Conservation (phyloP, 2,888 invertebrate genomes). For the Mactromeris polynyma region DNA sequence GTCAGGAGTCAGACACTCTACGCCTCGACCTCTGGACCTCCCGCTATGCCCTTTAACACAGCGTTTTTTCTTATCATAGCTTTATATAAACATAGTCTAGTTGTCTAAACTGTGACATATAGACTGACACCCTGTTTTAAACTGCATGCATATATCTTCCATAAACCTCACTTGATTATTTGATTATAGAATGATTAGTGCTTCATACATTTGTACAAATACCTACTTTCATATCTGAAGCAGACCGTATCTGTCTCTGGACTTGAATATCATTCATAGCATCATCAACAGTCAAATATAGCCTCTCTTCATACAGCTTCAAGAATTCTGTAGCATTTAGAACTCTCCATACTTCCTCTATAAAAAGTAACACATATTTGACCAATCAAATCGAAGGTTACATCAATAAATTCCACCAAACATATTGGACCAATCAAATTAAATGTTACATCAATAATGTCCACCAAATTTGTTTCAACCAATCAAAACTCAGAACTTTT, state of each 20-base stretch:
- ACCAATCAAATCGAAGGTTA: not conserved
- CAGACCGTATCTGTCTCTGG: constrained; percentile 28
- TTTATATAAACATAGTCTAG: too few relatives aligned
- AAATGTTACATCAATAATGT: not conserved
- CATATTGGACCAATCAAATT: not conserved
- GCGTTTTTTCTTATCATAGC: too few relatives aligned
- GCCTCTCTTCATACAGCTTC: constrained; percentile 83
- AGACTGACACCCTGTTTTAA: too few relatives aligned
- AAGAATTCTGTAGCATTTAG: constrained; percentile 85
- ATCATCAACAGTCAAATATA: constrained; percentile 88
- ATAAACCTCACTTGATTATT: not conserved
- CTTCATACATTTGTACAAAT: not conserved
- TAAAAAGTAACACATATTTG: not conserved
- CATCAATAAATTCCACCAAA: not conserved
- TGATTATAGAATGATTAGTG: not conserved
- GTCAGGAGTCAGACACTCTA: too few relatives aligned
- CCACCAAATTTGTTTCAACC: not conserved
- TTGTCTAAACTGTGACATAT: too few relatives aligned
- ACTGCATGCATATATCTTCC: too few relatives aligned
- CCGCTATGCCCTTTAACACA: too few relatives aligned
- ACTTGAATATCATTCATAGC: constrained; percentile 84
- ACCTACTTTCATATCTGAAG: constrained; percentile 36
- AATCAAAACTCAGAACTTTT: not conserved
- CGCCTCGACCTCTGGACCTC: too few relatives aligned
- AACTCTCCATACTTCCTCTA: constrained; percentile 84